These are phyloP conservation scores for Hylaeus anthracinus DNA, from an alignment of 1,140 invertebrate genomes.

Conservation along the genomic window DNA sequence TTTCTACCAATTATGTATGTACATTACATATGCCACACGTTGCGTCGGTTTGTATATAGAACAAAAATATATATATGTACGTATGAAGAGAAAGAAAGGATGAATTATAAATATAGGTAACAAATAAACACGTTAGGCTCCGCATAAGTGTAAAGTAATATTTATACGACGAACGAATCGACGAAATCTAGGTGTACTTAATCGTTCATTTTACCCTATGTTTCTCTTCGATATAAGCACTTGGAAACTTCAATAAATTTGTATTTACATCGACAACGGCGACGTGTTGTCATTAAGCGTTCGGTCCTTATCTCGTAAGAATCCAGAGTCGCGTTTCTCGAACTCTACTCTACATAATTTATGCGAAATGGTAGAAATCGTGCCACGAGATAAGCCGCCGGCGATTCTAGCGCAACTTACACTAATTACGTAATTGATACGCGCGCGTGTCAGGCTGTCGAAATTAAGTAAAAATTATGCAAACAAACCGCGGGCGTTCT, in stretches of 20 bases:
- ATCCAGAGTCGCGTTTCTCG: too few relatives aligned
- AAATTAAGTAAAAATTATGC: conserved; percentile 18
- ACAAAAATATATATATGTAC: conserved; percentile 38
- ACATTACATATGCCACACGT: conserved; percentile 32
- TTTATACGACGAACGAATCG: conserved; percentile 35
- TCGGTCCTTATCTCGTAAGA: too few relatives aligned
- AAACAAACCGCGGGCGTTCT: neutral
- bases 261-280: conserved; percentile 53
- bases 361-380: neutral
- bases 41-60: conserved; percentile 42
- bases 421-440: neutral
- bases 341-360: neutral
- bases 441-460: neutral
- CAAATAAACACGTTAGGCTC: conserved; percentile 1
- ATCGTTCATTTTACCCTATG: conserved; percentile 35
- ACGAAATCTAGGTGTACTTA: conserved; percentile 43
- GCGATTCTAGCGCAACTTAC: neutral
- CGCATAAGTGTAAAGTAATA: conserved; percentile 51
- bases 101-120: conserved; percentile 5
- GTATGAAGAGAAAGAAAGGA: conserved; percentile 1
- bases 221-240: conserved; percentile 49
- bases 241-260: conserved; percentile 72
- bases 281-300: neutral
- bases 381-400: neutral
- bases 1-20: conserved; percentile 39